phyloP scores from a whole-genome alignment of 1,140 invertebrate genomes.

The Arion vulgaris region DNA sequence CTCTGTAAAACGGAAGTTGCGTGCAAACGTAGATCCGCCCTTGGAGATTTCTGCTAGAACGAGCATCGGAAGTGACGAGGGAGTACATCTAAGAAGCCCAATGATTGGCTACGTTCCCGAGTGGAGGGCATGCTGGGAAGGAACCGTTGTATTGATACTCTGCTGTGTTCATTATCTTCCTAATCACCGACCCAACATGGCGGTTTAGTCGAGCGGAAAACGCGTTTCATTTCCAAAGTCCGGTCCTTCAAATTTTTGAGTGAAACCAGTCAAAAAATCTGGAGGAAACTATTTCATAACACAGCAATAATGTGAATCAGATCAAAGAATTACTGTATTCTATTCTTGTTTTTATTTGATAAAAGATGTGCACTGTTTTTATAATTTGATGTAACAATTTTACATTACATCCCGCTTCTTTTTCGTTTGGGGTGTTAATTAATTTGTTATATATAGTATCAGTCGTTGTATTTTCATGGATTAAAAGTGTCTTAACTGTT shows the following conservation, averaged over 20 bases:
- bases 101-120: constrained; percentile 23
- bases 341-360: too few relatives aligned
- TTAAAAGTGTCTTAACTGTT: too few relatives aligned
- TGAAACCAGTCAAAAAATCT: too few relatives aligned
- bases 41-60: constrained; percentile 36
- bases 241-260: background rate
- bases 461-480: too few relatives aligned
- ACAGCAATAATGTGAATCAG: too few relatives aligned
- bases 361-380: too few relatives aligned
- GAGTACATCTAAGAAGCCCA: constrained; percentile 14
- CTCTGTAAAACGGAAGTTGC: constrained; percentile 4
- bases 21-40: constrained; percentile 28
- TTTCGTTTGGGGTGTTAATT: too few relatives aligned
- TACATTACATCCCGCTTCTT: too few relatives aligned
- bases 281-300: too few relatives aligned
- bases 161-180: constrained; percentile 14
- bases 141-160: constrained; percentile 18
- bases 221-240: constrained; percentile 1
- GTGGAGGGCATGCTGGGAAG: constrained; percentile 33
- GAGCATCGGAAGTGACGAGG: constrained; percentile 37
- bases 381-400: too few relatives aligned
- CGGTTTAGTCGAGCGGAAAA: constrained; percentile 27
- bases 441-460: too few relatives aligned
- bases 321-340: too few relatives aligned
- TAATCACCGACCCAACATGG: constrained; percentile 27